Conservation (phyloP, 2,888 invertebrate genomes). For the Cosmia pyralina region DNA sequence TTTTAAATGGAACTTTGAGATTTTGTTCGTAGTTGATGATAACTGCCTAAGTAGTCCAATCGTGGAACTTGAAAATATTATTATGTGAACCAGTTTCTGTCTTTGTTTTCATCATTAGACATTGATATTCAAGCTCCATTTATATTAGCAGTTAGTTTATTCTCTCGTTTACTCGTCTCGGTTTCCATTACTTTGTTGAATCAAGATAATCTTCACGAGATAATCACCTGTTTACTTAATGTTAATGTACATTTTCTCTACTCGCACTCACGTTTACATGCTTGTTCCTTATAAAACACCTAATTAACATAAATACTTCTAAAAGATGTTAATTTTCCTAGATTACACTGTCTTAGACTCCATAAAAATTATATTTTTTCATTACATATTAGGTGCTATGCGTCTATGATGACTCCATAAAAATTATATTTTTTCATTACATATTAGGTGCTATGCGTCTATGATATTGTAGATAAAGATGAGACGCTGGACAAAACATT, state of each 20-base stretch:
- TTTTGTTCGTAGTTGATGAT: background rate
- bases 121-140: slow-evolving; percentile 2
- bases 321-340: slow-evolving; percentile 44
- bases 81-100: background rate
- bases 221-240: slow-evolving; percentile 49
- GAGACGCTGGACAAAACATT: slow-evolving; percentile 8
- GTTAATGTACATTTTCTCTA: slow-evolving; percentile 45
- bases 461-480: slow-evolving; percentile 4
- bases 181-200: slow-evolving; percentile 40
- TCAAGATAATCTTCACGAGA: slow-evolving; percentile 39
- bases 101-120: background rate
- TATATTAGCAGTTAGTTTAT: slow-evolving; percentile 22
- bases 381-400: slow-evolving; percentile 7
- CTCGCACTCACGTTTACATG: slow-evolving; percentile 38
- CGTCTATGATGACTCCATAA: slow-evolving; percentile 19
- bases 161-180: slow-evolving; percentile 16
- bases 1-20: background rate
- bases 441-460: slow-evolving; percentile 6
- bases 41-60: background rate
- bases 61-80: background rate
- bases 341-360: slow-evolving; percentile 26
- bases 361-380: slow-evolving; percentile 38
- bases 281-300: slow-evolving; percentile 34
- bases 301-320: slow-evolving; percentile 46
- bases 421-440: slow-evolving; percentile 29